Base-by-base conservation (phyloP, 2,888 invertebrate genomes). In the Tribolium freemani region DNA sequence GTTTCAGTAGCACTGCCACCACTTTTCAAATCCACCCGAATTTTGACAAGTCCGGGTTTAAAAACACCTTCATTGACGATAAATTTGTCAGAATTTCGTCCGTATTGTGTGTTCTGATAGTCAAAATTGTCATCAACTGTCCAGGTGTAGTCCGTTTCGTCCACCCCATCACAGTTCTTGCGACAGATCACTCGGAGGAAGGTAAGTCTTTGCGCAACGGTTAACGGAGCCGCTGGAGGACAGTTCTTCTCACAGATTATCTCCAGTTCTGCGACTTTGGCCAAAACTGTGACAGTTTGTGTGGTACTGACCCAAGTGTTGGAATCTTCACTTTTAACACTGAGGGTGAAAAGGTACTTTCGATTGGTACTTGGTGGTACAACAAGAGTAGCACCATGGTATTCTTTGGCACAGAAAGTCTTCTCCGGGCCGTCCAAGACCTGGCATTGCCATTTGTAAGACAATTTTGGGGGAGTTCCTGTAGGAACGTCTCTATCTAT, bases 201-300 rank as follows among this genome's bases (percentile, higher is more conserved):
- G 20, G 68, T 61, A 1, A 67, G 11, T 4, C 30, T 30, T 13
- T 30, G 31, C 5, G 30, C 9, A n/a, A 58, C 48, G 1, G 61
- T 54, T 5, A 9, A n/a, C 1, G 60, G 44, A 10, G 67, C n/a
- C 6, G 48, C 48, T 6, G 71, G 71, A 38, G 67, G 61, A 56
- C 71, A 72, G 21, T 72, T 72, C 21, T 72, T 72, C 6, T 56
- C 50, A 50, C 71, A 72, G 54, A 72, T n/a, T 13, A 69, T 64
- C 3, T 57, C 63, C 44, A 69, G 11, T 45, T 26, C 57, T 1
- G 38, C 16, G 2, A 20, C 69, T 13, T 69, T 10, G 8, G 16
- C n/a, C 13, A 46, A 8, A 9, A 72, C 11, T 48, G n/a, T 50
- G 1, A 72, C 21, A 21, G 61, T 63, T 30, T 72, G 72, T 2